These are phyloP conservation scores for Dreissena polymorpha DNA, from an alignment of 1,140 invertebrate species.

Conservation along the genomic window DNA sequence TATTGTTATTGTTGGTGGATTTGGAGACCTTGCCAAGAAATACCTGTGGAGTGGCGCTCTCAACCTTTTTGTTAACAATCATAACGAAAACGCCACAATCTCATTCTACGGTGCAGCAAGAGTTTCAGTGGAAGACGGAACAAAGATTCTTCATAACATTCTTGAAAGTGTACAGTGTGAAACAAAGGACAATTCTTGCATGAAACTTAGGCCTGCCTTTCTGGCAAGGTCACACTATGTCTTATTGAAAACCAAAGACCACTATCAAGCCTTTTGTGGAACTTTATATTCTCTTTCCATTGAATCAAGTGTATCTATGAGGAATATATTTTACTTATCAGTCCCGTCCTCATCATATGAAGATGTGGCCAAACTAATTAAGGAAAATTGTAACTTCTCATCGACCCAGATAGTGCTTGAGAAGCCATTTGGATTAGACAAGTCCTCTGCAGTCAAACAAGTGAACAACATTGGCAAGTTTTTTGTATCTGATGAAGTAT, in stretches of 20 bases:
- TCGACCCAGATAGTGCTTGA: slow-evolving; percentile 74
- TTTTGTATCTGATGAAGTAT: slow-evolving; percentile 75
- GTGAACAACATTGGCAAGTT: slow-evolving; percentile 61
- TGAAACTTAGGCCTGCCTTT: slow-evolving; percentile 56
- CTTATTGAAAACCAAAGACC: slow-evolving; percentile 55
- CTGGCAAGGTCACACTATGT: slow-evolving; percentile 61
- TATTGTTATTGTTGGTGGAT: slow-evolving; percentile 69
- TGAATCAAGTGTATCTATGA: not conserved
- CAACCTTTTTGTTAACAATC: slow-evolving; percentile 62
- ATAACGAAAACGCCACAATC: slow-evolving; percentile 63
- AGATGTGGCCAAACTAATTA: slow-evolving; percentile 61
- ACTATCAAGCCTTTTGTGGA: slow-evolving; percentile 54
- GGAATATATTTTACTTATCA: slow-evolving; percentile 74
- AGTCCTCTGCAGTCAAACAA: slow-evolving; percentile 64
- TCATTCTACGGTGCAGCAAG: slow-evolving; percentile 66
- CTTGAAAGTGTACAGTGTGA: slow-evolving; percentile 59
- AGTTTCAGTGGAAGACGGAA: slow-evolving; percentile 54
- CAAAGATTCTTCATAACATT: slow-evolving; percentile 55
- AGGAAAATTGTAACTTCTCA: slow-evolving; percentile 64
- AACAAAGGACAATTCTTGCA: slow-evolving; percentile 51
- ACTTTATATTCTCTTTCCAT: not conserved
- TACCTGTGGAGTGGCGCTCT: slow-evolving; percentile 75
- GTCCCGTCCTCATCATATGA: slow-evolving; percentile 73
- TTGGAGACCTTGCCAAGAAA: slow-evolving; percentile 74
- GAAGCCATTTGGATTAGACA: slow-evolving; percentile 77